Percentiles rank a stretch among this genome's conserved stretches.
phyloP scores from a whole-genome alignment of 1,140 invertebrate genomes.

The Cardiocondyla obscurior region DNA sequence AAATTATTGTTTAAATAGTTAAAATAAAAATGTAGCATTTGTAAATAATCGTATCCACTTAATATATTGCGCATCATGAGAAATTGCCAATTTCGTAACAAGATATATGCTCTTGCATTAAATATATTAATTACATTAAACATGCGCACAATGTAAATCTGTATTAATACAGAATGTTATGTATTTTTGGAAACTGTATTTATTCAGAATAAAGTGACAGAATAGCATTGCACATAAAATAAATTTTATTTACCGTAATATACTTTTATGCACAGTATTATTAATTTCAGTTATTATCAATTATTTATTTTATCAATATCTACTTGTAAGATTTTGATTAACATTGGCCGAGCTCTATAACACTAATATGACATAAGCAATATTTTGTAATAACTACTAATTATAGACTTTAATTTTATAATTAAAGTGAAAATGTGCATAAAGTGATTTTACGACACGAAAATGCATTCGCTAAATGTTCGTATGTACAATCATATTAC shows the following conservation, averaged over 20 bases:
- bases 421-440: constrained; percentile 3
- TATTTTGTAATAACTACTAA: neutral
- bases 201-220: neutral
- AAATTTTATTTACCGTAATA: neutral
- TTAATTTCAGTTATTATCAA: neutral
- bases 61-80: neutral
- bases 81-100: neutral
- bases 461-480: neutral
- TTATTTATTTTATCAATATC: neutral
- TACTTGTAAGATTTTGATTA: constrained; percentile 9
- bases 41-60: neutral
- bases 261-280: neutral
- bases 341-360: too few relatives aligned
- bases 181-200: neutral
- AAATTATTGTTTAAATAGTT: neutral
- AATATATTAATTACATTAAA: constrained; percentile 28
- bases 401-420: neutral
- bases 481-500: neutral
- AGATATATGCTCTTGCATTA: constrained; percentile 13
- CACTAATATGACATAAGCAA: neutral
- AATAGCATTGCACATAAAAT: neutral
- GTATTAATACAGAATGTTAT: neutral
- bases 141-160: neutral
- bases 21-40: constrained; percentile 3
- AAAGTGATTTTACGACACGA: neutral